Conservation (phyloP, 2,888 invertebrate genomes). For the Poecilus cupreus region DNA sequence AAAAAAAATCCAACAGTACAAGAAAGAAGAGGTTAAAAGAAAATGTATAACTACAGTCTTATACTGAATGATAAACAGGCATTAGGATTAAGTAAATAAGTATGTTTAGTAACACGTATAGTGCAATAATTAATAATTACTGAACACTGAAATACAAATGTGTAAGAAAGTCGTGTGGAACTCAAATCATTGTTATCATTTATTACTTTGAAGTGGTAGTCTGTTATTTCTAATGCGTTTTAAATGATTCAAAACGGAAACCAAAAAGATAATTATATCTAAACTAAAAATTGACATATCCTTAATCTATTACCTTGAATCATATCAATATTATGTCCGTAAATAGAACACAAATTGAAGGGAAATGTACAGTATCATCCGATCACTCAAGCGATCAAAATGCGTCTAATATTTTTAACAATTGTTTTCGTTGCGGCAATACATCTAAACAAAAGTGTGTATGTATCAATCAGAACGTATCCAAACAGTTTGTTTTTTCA, state of each 20-base stretch:
- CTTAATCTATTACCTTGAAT: background rate
- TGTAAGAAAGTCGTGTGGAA: too few relatives aligned
- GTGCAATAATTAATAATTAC: too few relatives aligned
- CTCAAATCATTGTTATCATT: too few relatives aligned
- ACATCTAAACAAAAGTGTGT: conserved; percentile 10
- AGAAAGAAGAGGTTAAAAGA: too few relatives aligned
- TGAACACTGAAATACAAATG: too few relatives aligned
- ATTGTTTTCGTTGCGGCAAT: background rate
- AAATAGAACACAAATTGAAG: background rate
- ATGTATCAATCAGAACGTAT: conserved; percentile 11
- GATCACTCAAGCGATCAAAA: background rate
- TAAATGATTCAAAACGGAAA: conserved; percentile 7
- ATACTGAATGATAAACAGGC: too few relatives aligned
- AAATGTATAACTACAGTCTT: too few relatives aligned
- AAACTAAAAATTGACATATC: background rate
- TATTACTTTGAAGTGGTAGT: too few relatives aligned
- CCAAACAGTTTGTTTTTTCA: conserved; percentile 12
- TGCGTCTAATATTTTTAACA: background rate
- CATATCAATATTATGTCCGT: background rate
- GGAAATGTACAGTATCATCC: background rate
- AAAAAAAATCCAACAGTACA: too few relatives aligned
- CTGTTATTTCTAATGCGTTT: background rate
- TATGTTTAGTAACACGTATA: too few relatives aligned
- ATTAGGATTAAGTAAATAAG: too few relatives aligned
- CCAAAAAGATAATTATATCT: background rate